Conservation (phyloP, 2,113 vertebrate species). For the Xenus cinereus region DNA sequence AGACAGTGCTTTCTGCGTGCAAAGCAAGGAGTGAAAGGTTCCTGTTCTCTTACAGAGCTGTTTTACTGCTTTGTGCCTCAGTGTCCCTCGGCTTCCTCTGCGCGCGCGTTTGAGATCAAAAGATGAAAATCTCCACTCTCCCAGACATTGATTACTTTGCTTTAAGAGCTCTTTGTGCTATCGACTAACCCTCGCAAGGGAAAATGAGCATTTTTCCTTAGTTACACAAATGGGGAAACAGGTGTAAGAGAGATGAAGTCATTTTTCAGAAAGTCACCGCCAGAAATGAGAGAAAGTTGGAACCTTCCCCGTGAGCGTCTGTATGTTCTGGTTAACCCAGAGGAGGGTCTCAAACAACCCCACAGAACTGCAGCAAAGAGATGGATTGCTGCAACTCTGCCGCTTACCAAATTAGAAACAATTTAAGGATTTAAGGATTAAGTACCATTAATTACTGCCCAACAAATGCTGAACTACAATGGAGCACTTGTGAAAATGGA, state of each 20-base stretch:
- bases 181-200: neutral
- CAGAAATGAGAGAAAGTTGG: neutral
- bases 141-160: neutral
- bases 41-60: fast-evolving
- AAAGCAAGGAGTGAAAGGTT: neutral
- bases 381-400: constrained; percentile 22
- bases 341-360: neutral
- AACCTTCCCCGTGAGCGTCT: neutral
- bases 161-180: neutral
- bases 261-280: neutral
- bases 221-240: neutral
- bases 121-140: neutral
- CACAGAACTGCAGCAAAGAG: neutral
- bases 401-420: constrained; percentile 72
- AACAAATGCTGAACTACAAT: constrained; percentile 66
- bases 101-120: fast-evolving
- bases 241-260: neutral
- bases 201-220: neutral
- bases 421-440: constrained; percentile 72
- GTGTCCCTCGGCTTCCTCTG: neutral
- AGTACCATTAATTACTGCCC: constrained; percentile 76
- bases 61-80: neutral
- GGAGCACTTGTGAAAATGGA: constrained; percentile 60
- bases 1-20: neutral
- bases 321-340: neutral